These are phyloP conservation scores for Cebus imitator DNA, from an alignment of 2,113 vertebrate genomes.

Conservation along the genomic window DNA sequence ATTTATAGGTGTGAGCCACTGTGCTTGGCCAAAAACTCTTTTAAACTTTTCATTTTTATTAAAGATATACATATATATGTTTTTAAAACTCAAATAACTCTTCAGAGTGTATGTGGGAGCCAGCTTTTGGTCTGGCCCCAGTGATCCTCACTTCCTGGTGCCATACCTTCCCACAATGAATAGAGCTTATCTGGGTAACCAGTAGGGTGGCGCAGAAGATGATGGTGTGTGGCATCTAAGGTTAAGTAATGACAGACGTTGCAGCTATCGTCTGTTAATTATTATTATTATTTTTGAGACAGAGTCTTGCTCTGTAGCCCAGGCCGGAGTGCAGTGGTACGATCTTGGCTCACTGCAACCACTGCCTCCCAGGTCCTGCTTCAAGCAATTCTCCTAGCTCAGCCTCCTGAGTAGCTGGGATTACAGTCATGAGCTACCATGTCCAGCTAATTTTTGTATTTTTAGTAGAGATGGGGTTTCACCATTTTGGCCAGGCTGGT, in stretches of 20 bases:
- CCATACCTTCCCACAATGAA: not conserved
- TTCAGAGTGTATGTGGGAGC: not conserved
- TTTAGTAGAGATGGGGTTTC: no score
- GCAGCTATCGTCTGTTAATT: not conserved
- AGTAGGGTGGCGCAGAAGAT: not conserved
- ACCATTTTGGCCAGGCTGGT: no score
- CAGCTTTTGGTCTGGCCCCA: not conserved
- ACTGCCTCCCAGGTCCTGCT: no score
- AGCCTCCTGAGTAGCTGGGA: no score
- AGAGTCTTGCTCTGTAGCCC: no score
- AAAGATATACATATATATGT: not conserved
- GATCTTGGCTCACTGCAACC: no score
- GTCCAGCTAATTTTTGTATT: no score
- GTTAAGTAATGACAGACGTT: not conserved
- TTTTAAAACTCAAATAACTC: not conserved
- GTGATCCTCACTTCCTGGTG: not conserved
- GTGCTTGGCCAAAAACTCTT: not conserved
- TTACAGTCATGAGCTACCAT: no score
- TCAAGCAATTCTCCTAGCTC: no score
- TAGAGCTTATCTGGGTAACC: not conserved
- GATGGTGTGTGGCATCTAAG: not conserved
- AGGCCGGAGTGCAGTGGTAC: no score
- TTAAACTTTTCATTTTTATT: slow-evolving; percentile 3
- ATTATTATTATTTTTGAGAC: no score
- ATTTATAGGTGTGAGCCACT: not conserved